phyloP scores from a whole-genome alignment of 1,140 invertebrate species.

The Ceratoteleas bidentatus region DNA sequence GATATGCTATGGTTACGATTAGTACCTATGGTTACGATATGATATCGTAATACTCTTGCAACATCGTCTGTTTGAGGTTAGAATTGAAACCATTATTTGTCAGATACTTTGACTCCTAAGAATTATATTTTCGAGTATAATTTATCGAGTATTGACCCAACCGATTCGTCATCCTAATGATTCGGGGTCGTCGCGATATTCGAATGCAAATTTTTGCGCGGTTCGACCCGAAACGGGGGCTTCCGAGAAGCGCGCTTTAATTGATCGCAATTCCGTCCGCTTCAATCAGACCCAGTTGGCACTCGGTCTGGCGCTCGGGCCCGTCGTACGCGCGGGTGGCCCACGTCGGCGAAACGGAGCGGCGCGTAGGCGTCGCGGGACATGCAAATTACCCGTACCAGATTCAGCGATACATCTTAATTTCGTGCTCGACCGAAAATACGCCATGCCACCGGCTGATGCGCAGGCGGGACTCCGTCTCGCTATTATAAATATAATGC shows the following conservation, averaged over 20 bases:
- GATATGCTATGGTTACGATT: no score
- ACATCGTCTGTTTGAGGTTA: no score
- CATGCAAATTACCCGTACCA: conserved; percentile 80
- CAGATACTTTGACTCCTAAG: no score
- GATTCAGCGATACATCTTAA: conserved; percentile 81
- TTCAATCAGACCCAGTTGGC: conserved; percentile 42
- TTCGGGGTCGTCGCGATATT: conserved; percentile 1
- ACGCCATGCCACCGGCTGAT: conserved; percentile 66
- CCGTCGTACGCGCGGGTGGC: conserved; percentile 70
- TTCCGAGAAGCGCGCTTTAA: conserved; percentile 31
- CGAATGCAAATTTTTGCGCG: conserved; percentile 7
- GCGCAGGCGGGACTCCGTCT: conserved; percentile 39
- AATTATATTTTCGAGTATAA: no score
- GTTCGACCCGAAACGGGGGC: conserved; percentile 4
- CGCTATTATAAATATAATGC: conserved; percentile 57
- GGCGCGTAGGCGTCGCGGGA: conserved; percentile 77
- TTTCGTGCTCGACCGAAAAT: conserved; percentile 75
- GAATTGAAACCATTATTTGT: no score
- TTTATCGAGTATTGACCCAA: no score
- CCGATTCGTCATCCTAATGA: not conserved
- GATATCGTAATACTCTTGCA: no score
- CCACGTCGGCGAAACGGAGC: conserved; percentile 69
- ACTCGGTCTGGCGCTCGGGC: conserved; percentile 35
- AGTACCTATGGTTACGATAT: no score
- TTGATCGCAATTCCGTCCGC: conserved; percentile 33